phyloP scores from a whole-genome alignment of 2,797 vertebrate species.

The Limosa lapponica region DNA sequence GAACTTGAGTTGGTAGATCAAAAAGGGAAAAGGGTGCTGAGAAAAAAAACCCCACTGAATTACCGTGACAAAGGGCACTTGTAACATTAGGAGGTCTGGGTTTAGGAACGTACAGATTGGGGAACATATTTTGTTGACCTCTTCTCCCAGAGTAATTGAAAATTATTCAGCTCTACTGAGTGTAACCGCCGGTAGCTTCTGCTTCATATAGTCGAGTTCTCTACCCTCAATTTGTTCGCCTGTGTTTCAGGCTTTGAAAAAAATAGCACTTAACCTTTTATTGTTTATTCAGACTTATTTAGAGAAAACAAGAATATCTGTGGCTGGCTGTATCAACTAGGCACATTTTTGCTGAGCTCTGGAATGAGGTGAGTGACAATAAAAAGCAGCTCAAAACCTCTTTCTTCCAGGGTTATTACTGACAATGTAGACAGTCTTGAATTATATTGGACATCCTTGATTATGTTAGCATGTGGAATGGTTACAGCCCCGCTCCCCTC shows the following conservation, averaged over 20 bases:
- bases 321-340: not conserved
- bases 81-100: not conserved
- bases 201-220: constrained; percentile 59
- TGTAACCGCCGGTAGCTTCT: constrained; percentile 41
- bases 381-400: not conserved
- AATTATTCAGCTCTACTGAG: constrained; percentile 62
- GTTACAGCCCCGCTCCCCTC: not conserved
- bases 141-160: constrained; percentile 60
- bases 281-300: constrained; percentile 60
- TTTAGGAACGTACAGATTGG: constrained; percentile 7
- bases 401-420: constrained; percentile 28
- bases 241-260: constrained; percentile 43
- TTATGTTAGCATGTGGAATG: not conserved
- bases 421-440: not conserved
- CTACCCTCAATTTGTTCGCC: constrained; percentile 53
- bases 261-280: constrained; percentile 60
- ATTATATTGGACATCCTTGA: not conserved
- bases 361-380: not conserved
- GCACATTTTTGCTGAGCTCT: not conserved
- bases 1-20: not conserved
- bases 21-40: not conserved
- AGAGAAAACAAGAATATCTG: constrained; percentile 38
- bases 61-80: not conserved
- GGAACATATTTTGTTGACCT: constrained; percentile 47
- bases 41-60: not conserved